Evolutionary conservation across 2,113 vertebrate genomes (phyloP), one percentile per base, ranked within the genome.

Genomic region (Globicephala melas): DNA sequence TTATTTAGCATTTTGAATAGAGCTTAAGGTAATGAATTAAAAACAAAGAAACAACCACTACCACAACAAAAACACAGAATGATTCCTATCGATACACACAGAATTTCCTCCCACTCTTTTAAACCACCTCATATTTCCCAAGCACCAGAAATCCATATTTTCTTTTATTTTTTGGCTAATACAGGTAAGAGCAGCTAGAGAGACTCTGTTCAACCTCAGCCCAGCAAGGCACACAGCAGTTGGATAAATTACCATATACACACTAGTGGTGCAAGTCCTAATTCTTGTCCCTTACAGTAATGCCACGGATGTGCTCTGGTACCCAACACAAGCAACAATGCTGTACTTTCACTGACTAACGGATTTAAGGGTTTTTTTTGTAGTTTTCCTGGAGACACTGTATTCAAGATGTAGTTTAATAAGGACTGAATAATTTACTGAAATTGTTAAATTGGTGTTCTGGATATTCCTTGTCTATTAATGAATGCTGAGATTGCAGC

Each of bases 11-110:
- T 81, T 86, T 81, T 67, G 17, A 81, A 55, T 31, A 81, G 81
- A 91, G 7, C 18, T 87, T 68, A 55, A 91, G 82, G 20, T 84
- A 53, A 81, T 62, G 58, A 84, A 74, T 65, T 82, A 33, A 88
- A 89, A 92, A 82, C 13, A 67, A 76, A 89, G 25, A 58, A 77
- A 70, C 58, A 55, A 6, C 15, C 13, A 73, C 31, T 3, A 63
- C 25, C 18, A 36, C n/a, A 53, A 47, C 4, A 60, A 67, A 74
- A 67, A 60, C 55, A 26, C 8, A 23, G 15, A 91, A 53, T 21
- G 21, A 55, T 70, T 50, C 44, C 10, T 58, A 3, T 41, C 47
- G 8, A 73, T 3, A 89, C 7, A 14, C 25, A 53, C 25, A 86
- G 33, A 33, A 44, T 67, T 89, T 81, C 58, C 18, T 93, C 28